These are phyloP conservation scores for Varanus salvator DNA, from an alignment of 2,113 vertebrate genomes.

Conservation along the genomic window DNA sequence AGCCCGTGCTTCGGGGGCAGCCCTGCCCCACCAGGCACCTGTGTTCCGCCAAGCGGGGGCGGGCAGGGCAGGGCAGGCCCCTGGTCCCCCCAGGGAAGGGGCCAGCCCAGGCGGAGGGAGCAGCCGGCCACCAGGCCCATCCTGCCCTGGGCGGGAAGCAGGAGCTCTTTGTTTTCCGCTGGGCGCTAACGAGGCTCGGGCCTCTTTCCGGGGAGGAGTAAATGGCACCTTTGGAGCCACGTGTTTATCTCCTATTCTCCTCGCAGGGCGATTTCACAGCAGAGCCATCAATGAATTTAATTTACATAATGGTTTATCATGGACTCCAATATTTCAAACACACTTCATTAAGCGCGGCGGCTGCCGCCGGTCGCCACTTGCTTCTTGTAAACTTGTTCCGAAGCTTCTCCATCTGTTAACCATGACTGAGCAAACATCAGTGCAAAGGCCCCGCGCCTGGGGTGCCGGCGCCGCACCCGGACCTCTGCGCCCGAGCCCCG, in stretches of 20 bases:
- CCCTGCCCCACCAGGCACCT: too few relatives aligned
- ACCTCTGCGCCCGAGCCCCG: background rate
- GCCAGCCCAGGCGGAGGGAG: too few relatives aligned
- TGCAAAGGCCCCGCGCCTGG: background rate
- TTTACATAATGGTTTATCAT: slow-evolving; percentile 66
- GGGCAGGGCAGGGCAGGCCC: too few relatives aligned
- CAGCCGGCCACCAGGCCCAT: too few relatives aligned
- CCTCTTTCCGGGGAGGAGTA: slow-evolving; percentile 68
- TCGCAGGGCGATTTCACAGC: slow-evolving; percentile 59
- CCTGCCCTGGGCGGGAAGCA: slow-evolving; percentile 34
- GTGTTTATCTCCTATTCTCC: slow-evolving; percentile 72
- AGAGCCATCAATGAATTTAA: slow-evolving; percentile 69
- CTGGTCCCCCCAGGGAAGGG: too few relatives aligned
- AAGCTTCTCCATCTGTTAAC: slow-evolving; percentile 41
- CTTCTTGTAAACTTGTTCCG: slow-evolving; percentile 42
- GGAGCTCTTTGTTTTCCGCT: slow-evolving; percentile 67
- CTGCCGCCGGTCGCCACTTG: slow-evolving; percentile 36
- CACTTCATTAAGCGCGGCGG: slow-evolving; percentile 57
- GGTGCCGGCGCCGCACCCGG: background rate
- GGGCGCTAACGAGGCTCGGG: slow-evolving; percentile 58
- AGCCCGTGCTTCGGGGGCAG: too few relatives aligned
- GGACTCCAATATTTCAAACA: slow-evolving; percentile 63
- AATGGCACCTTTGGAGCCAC: slow-evolving; percentile 68
- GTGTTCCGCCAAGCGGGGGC: too few relatives aligned
- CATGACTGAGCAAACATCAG: background rate